A percentile compares a stretch with the other conserved stretches of the same genome.
Conservation (phyloP, 2,113 vertebrate species). For the Prolemur simus region DNA sequence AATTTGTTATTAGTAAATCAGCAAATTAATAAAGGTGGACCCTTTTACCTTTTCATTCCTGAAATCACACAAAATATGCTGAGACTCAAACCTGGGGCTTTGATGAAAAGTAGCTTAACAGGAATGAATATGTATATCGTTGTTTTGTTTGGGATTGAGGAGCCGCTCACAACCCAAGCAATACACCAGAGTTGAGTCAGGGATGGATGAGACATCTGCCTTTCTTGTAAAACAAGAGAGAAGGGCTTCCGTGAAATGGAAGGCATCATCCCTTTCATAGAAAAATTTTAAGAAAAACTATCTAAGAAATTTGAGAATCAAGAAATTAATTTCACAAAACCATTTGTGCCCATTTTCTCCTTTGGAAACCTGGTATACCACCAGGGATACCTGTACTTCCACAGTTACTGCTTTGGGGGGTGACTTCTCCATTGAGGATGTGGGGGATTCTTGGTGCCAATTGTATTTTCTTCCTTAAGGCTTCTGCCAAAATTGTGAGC, state of each 20-base stretch:
- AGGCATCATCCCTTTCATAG: not conserved
- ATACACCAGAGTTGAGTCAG: not conserved
- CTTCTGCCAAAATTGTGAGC: not conserved
- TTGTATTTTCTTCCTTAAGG: not conserved
- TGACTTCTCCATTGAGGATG: not conserved
- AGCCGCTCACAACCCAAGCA: not conserved
- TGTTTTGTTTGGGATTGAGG: not conserved
- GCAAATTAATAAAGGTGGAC: not conserved
- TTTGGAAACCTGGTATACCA: not conserved
- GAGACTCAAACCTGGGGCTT: not conserved
- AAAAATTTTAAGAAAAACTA: not conserved
- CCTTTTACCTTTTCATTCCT: not conserved
- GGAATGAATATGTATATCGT: not conserved
- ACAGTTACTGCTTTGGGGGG: not conserved
- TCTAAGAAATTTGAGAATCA: not conserved
- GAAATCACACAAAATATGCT: not conserved
- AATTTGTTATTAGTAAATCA: not conserved
- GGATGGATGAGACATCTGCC: not conserved
- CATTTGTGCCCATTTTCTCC: not conserved
- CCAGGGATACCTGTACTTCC: not conserved
- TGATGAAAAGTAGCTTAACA: not conserved
- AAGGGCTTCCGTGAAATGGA: not conserved
- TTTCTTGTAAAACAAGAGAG: not conserved
- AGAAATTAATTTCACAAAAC: constrained; percentile 29
- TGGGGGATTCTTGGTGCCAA: not conserved